Evolutionary conservation across 2,888 invertebrate species (phyloP), one percentile per base, ranked within the genome.

Genomic region (Dryomyza anilis): DNA sequence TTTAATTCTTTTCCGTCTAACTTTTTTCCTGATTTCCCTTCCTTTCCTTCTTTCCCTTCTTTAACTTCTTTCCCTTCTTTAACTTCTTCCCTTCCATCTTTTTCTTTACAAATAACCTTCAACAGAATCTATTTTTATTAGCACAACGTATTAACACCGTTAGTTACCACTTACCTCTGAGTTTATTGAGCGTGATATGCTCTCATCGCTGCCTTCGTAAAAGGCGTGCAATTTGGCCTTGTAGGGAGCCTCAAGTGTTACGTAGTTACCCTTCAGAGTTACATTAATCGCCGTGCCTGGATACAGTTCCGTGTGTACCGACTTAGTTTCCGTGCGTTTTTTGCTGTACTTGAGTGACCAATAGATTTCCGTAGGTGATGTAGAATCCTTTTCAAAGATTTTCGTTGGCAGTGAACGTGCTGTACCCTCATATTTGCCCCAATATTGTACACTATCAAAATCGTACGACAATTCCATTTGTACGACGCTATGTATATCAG

Each of bases 251-350:
- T 94, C 93, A 61, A 89, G 85, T 67, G 89, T 89, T 0, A 91
- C 90, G 73, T 89, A 87, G 76, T 91, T 90, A 2, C 91, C 94
- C 59, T 85, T 85, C 19, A 94, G 85, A 0, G 92, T 92, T 0
- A 94, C 92, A 79, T 94, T 94, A 58, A 93, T 89, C 2, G 90
- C 93, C 0, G 94, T 94, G 29, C 92, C 93, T 3, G 91, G 89
- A 78, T 89, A 88, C 63, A 94, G 83, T 74, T 86, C 87, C 67
- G 89, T 86, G 76, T 89, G 87, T 19, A 91, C 86, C 45, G 81
- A 76, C 63, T 83, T 82, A 12, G 78, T 80, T 71, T 89, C 87
- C 69, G 84, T 86, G 21, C 85, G 83, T 58, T 85, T 85, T 55
- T 86, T 85, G 57, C 85, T 81, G 48, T 83, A 84, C 58, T 85